These are phyloP conservation scores for Congeria kusceri DNA, from an alignment of 2,888 invertebrate genomes.

Conservation along the genomic window DNA sequence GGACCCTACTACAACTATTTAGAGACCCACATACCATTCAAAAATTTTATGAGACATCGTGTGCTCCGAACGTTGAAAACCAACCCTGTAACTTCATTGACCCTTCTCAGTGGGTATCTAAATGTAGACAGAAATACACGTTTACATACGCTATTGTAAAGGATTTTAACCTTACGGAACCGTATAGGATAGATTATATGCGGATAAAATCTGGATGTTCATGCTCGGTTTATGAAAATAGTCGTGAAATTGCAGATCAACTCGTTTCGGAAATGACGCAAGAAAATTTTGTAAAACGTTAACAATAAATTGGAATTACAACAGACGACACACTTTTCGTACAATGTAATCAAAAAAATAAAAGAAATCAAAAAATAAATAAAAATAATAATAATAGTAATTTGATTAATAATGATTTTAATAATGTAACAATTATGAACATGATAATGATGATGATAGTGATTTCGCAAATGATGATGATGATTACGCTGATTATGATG, in stretches of 20 bases:
- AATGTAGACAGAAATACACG: conserved; percentile 93
- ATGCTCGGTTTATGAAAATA: conserved; percentile 87
- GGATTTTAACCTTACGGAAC: conserved; percentile 87
- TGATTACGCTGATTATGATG: too few species aligned
- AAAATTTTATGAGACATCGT: conserved; percentile 92
- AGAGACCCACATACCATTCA: conserved; percentile 88
- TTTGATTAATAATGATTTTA: not conserved
- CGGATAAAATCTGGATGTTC: conserved; percentile 93
- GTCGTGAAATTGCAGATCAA: conserved; percentile 30
- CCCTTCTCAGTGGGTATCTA: conserved; percentile 89
- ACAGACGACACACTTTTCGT: not conserved
- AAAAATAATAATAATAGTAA: conserved; percentile 1
- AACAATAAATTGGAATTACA: not conserved
- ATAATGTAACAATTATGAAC: too few species aligned
- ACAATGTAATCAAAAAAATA: not conserved
- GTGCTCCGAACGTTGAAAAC: conserved; percentile 90
- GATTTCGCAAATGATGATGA: too few species aligned
- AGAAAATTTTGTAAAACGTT: conserved; percentile 17
- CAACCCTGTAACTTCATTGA: conserved; percentile 92
- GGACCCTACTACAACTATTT: conserved; percentile 89
- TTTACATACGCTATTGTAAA: conserved; percentile 94
- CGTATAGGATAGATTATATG: conserved; percentile 93
- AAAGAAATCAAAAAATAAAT: not conserved
- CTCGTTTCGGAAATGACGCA: conserved; percentile 25
- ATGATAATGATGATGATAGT: not conserved